Base-by-base conservation (phyloP, 2,797 vertebrate genomes). In the Tenualosa ilisha region DNA sequence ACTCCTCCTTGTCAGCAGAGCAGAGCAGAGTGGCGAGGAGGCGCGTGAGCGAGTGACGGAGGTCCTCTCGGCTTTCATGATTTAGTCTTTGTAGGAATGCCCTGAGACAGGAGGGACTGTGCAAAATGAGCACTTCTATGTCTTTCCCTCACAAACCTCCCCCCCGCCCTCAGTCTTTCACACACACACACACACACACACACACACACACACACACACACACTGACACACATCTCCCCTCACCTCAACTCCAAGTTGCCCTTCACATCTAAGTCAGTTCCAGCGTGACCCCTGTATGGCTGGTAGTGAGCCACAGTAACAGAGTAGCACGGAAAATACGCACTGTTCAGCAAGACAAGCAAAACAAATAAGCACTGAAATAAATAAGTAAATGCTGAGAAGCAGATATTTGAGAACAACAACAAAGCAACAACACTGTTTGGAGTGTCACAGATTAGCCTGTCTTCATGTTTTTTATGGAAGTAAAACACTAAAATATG, bases 311-410 rank as follows among this genome's bases (percentile, higher is more conserved):
- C 75, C 40, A 43, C 79, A 24, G 20, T 86, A 89, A 87, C 87
- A 87, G 81, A 43, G 83, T 86, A 75, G 82, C 72, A 86, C 83
- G 68, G 90, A 89, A 92, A 85, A 89, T 90, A 93, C 87, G 84
- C 91, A 93, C 93, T 93, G 88, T 94, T 94, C 92, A 94, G 93
- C 94, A 94, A 93, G 92, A 91, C 89, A 91, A 91, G 94, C 93
- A 94, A 89, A 84, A 86, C 24, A 63, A 63, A n/a, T 59, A 24
- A n/a, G 91, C 93, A 89, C 82, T 49, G 49, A 59, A 93, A 93
- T 91, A 88, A 91, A 93, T 93, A 91, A 94, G 81, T 13, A 84
- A 86, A 84, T 17, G 50, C 50, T 51, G 50, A 51, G 50, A 51
- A 12, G 9, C 50, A 9, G 50, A 2, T 6, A 9, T 51, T 51